Conservation (phyloP, 1,140 invertebrate genomes). For the Batillaria attramentaria region DNA sequence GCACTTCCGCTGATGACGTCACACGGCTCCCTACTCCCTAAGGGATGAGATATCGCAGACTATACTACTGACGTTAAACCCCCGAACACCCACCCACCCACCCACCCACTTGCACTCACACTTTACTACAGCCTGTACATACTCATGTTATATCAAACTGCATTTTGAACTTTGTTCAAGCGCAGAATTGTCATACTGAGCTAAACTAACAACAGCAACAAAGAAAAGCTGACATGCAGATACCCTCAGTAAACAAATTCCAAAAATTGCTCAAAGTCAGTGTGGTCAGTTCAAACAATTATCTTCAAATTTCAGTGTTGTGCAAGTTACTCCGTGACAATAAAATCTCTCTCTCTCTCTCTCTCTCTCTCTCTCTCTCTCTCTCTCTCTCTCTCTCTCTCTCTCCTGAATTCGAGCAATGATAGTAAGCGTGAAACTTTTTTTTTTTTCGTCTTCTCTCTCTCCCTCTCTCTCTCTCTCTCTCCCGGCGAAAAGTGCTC, state of each 20-base stretch:
- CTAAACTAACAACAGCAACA: neutral
- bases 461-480: neutral
- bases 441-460: neutral
- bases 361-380: constrained; percentile 2
- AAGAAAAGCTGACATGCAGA: neutral
- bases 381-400: constrained; percentile 2
- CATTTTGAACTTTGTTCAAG: neutral
- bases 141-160: no score
- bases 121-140: no score
- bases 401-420: neutral
- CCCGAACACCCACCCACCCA: no score
- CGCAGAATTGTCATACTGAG: neutral
- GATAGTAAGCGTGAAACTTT: neutral
- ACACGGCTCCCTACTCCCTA: no score
- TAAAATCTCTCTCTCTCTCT: neutral
- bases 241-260: neutral
- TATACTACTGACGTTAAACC: no score
- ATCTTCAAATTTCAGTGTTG: neutral
- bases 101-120: no score
- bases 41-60: no score
- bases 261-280: no score
- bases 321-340: neutral
- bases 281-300: no score
- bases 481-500: neutral
- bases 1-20: no score